Evolutionary conservation across 2,888 invertebrate genomes (phyloP).

Genomic region (Cosmia pyralina): DNA sequence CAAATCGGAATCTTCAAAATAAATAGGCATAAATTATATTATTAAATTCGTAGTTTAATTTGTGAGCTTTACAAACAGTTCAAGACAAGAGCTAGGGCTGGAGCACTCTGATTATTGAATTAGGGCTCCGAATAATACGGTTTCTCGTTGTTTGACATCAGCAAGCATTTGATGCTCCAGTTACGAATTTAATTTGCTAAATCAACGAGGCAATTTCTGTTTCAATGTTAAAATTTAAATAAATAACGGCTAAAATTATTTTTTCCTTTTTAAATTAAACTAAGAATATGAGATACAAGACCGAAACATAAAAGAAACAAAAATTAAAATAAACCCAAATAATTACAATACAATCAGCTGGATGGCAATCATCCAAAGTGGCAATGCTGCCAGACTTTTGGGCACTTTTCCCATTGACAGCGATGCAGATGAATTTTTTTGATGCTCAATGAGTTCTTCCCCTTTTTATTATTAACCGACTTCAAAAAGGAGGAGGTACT

Average conservation of each 20-base stretch:
- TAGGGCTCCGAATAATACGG: conserved; percentile 49
- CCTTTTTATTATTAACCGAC: no score
- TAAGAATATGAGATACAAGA: not conserved
- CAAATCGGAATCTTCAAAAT: not conserved
- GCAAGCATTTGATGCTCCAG: conserved; percentile 38
- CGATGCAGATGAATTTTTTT: no score
- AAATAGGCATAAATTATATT: conserved; percentile 27
- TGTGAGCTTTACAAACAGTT: conserved; percentile 35
- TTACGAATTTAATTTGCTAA: conserved; percentile 36
- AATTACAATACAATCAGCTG: not conserved
- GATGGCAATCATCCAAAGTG: no score
- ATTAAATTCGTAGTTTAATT: conserved; percentile 31
- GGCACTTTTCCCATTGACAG: no score
- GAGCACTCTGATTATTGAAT: conserved; percentile 58
- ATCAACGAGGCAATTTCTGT: conserved; percentile 29
- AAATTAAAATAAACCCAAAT: not conserved
- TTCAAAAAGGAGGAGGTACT: no score
- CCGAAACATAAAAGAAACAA: not conserved
- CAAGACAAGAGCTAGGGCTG: conserved; percentile 40
- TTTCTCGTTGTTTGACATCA: conserved; percentile 46
- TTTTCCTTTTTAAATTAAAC: not conserved
- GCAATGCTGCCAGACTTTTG: no score
- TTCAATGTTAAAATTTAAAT: conserved; percentile 1
- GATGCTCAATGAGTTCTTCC: no score
- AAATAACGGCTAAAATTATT: not conserved